Evolutionary conservation across 2,113 vertebrate genomes (phyloP).

Genomic region (Sula dactylatra): DNA sequence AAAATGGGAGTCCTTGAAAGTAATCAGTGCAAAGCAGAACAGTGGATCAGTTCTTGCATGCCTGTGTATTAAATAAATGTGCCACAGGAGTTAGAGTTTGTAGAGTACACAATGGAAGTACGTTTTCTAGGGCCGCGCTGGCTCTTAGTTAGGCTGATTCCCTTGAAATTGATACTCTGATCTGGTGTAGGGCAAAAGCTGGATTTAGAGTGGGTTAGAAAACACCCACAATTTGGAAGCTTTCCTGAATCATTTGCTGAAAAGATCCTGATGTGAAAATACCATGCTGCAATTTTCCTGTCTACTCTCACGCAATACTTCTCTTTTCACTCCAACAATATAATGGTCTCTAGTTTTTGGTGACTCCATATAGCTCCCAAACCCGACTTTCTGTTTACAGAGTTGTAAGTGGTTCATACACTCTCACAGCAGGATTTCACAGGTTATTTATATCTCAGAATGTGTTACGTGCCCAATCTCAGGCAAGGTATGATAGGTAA

Average conservation of each 20-base stretch:
- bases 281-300: not conserved
- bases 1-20: not conserved
- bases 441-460: not conserved
- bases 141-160: not conserved
- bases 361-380: not conserved
- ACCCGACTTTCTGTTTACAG: not conserved
- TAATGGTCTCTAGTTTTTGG: not conserved
- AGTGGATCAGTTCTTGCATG: not conserved
- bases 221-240: not conserved
- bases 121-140: not conserved
- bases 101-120: not conserved
- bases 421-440: not conserved
- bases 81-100: not conserved
- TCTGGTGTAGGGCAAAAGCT: not conserved
- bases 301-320: not conserved
- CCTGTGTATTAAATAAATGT: not conserved
- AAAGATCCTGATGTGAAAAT: not conserved
- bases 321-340: not conserved
- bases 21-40: not conserved
- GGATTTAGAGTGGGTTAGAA: not conserved
- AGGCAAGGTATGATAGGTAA: not conserved
- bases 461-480: accelerated
- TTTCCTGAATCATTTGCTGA: not conserved
- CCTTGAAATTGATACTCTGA: not conserved
- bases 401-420: not conserved